Conservation (phyloP, 2,797 vertebrate genomes). For the Salarias fasciatus region DNA sequence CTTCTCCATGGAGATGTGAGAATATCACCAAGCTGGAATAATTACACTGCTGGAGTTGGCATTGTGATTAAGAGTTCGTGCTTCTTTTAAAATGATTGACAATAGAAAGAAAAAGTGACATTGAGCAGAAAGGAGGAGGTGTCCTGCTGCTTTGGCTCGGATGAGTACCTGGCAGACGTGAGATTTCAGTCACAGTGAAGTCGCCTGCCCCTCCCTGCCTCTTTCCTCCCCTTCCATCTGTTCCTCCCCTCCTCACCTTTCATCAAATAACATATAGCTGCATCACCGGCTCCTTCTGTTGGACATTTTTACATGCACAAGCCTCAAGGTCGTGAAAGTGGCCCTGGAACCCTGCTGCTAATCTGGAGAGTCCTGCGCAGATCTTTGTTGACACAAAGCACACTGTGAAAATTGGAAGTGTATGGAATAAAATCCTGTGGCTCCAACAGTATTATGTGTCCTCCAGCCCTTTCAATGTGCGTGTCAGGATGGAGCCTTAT, state of each 20-base stretch:
- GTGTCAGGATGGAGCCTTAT: too few relatives aligned
- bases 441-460: constrained; percentile 14
- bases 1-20: too few relatives aligned
- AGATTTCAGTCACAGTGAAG: constrained; percentile 9
- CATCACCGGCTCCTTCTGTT: background rate
- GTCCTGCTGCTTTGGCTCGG: constrained; percentile 23
- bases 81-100: background rate
- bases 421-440: background rate
- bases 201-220: background rate
- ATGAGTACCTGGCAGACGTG: constrained; percentile 1
- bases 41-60: too few relatives aligned
- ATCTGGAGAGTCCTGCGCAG: background rate
- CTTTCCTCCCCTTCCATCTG: too few relatives aligned
- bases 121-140: constrained; percentile 5
- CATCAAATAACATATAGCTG: background rate
- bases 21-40: too few relatives aligned
- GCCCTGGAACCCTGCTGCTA: too few relatives aligned
- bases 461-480: background rate
- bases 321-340: constrained; percentile 16
- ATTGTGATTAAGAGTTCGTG: background rate
- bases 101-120: background rate
- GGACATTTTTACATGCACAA: background rate
- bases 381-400: constrained; percentile 3
- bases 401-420: background rate
- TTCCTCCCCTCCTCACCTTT: background rate